These are phyloP conservation scores for Sinonovacula constricta DNA, from an alignment of 1,140 invertebrate species.

Conservation along the genomic window DNA sequence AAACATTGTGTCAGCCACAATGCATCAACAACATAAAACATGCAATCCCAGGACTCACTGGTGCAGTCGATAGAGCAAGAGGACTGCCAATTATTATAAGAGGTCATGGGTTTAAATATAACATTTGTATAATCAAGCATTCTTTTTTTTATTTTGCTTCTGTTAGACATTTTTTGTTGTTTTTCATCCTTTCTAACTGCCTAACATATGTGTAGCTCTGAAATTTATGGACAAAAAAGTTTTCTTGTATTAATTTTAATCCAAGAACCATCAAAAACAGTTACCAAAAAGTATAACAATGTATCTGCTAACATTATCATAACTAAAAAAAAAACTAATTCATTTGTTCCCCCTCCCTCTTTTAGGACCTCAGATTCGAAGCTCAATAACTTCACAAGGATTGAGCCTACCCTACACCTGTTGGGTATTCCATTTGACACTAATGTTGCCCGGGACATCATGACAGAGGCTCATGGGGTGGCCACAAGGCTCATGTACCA, in stretches of 20 bases:
- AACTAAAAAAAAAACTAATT: too few relatives aligned
- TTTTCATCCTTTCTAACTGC: neutral
- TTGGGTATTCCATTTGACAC: slow-evolving; percentile 78
- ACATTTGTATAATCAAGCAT: too few relatives aligned
- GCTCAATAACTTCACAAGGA: slow-evolving; percentile 78
- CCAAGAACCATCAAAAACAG: too few relatives aligned
- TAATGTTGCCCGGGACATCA: slow-evolving; percentile 76
- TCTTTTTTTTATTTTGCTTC: neutral
- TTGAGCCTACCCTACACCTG: slow-evolving; percentile 76
- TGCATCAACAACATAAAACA: too few relatives aligned
- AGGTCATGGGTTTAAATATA: too few relatives aligned
- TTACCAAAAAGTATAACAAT: too few relatives aligned
- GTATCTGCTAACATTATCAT: too few relatives aligned
- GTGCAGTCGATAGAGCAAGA: too few relatives aligned
- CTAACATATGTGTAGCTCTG: neutral
- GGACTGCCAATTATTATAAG: too few relatives aligned
- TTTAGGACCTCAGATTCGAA: slow-evolving; percentile 77
- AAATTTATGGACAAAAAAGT: neutral
- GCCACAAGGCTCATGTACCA: slow-evolving; percentile 78
- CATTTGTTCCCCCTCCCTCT: slow-evolving; percentile 10
- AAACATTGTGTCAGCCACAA: too few relatives aligned
- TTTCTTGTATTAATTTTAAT: too few relatives aligned
- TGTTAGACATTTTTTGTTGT: neutral
- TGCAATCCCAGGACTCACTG: too few relatives aligned
- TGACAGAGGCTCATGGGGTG: slow-evolving; percentile 77